Evolutionary conservation across 2,888 invertebrate species (phyloP).

Genomic region (Arrhopalites spinosus): DNA sequence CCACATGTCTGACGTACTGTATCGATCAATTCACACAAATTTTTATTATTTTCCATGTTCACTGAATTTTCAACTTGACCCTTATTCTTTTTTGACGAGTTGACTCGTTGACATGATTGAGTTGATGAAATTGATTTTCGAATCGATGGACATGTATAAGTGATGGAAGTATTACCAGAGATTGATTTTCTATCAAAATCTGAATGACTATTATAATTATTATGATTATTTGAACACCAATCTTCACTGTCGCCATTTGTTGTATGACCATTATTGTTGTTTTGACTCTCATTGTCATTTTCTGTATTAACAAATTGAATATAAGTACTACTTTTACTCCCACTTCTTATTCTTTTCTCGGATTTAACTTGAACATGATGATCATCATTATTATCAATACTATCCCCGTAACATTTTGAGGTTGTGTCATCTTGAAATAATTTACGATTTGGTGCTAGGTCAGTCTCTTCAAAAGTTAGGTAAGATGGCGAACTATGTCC

Average conservation of each 20-base stretch:
- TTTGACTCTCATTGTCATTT: slow-evolving; percentile 6
- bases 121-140: background rate
- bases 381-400: background rate
- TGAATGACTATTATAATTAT: too few relatives aligned
- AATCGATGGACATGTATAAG: slow-evolving; percentile 13
- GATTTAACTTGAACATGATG: background rate
- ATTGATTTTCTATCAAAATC: background rate
- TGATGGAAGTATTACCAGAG: slow-evolving; percentile 1
- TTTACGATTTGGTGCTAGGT: background rate
- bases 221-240: too few relatives aligned
- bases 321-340: background rate
- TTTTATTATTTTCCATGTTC: background rate
- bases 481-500: background rate
- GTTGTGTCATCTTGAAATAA: too few relatives aligned
- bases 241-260: background rate
- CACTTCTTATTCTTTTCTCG: background rate
- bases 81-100: background rate
- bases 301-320: slow-evolving; percentile 8
- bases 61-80: background rate
- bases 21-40: slow-evolving; percentile 53
- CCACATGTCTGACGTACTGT: slow-evolving; percentile 78
- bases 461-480: background rate
- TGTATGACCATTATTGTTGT: background rate
- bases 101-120: background rate
- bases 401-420: background rate